phyloP scores from a whole-genome alignment of 2,113 vertebrate species.

The Eonycteris spelaea region DNA sequence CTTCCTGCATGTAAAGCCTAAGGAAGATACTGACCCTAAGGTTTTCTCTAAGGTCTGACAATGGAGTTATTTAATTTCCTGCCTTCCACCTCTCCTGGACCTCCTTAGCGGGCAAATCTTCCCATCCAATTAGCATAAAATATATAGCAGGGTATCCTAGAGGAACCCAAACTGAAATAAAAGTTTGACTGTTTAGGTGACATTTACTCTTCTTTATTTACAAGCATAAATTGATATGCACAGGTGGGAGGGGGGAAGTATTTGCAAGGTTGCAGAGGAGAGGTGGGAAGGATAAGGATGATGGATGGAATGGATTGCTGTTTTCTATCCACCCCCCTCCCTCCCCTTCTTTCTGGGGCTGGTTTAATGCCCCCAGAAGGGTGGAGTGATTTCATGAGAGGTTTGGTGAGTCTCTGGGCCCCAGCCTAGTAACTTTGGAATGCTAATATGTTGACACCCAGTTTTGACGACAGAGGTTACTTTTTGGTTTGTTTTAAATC shows the following conservation, averaged over 20 bases:
- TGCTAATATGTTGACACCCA: too few relatives aligned
- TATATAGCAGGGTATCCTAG: background rate
- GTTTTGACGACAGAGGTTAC: background rate
- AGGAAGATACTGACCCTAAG: background rate
- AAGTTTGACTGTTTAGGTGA: background rate
- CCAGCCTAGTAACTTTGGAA: background rate
- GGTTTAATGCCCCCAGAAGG: background rate
- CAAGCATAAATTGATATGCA: too few relatives aligned
- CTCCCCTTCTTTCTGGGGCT: too few relatives aligned
- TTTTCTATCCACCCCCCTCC: background rate
- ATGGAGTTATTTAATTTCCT: background rate
- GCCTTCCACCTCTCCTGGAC: background rate
- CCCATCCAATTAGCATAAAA: background rate
- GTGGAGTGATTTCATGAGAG: background rate
- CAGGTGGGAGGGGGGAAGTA: background rate
- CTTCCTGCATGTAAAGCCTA: background rate
- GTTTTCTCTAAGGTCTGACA: background rate
- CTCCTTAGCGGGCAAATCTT: background rate
- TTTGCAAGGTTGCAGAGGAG: background rate
- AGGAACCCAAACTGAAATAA: background rate
- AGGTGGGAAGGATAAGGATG: background rate
- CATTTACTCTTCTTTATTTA: background rate
- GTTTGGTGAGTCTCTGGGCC: background rate
- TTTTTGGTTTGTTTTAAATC: background rate
- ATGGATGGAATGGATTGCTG: fast-evolving